A percentile compares a stretch with the other conserved stretches of the same genome.
phyloP scores from a whole-genome alignment of 2,888 invertebrate genomes.

The Arrhopalites spinosus region DNA sequence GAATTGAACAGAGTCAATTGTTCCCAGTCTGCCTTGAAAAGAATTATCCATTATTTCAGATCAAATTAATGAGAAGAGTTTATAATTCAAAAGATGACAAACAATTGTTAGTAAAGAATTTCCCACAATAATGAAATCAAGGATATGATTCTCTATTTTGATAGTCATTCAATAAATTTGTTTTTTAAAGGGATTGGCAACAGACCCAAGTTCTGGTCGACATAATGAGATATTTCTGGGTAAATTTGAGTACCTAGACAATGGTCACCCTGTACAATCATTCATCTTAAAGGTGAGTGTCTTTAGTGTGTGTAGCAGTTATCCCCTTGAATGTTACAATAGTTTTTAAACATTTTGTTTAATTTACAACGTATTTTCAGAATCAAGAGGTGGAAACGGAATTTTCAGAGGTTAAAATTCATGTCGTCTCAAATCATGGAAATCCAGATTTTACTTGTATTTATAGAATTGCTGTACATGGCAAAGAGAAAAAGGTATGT shows the following conservation, averaged over 20 bases:
- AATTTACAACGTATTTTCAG: slow-evolving; percentile 1
- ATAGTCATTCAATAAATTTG: background rate
- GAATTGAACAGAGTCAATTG: slow-evolving; percentile 18
- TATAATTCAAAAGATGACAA: no score
- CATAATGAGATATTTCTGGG: slow-evolving; percentile 14
- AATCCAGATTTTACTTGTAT: slow-evolving; percentile 31
- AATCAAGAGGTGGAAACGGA: background rate
- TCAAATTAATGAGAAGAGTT: no score
- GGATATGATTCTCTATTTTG: no score
- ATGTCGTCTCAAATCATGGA: slow-evolving; percentile 17
- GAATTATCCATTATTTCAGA: background rate
- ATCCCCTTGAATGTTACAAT: no score
- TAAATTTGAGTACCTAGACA: slow-evolving; percentile 29
- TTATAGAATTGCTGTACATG: slow-evolving; percentile 31
- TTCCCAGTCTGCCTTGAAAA: background rate
- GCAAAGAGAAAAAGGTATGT: background rate
- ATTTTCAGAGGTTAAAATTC: slow-evolving; percentile 18
- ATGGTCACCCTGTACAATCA: slow-evolving; percentile 20
- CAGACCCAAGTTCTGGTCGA: background rate
- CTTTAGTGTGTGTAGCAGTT: no score
- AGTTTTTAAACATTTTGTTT: background rate
- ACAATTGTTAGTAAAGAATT: no score
- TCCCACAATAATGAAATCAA: no score
- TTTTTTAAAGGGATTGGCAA: slow-evolving; percentile 20
- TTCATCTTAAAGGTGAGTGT: slow-evolving; percentile 12